Base-by-base conservation (phyloP, 2,888 invertebrate genomes). In the Drosophila antonietae region DNA sequence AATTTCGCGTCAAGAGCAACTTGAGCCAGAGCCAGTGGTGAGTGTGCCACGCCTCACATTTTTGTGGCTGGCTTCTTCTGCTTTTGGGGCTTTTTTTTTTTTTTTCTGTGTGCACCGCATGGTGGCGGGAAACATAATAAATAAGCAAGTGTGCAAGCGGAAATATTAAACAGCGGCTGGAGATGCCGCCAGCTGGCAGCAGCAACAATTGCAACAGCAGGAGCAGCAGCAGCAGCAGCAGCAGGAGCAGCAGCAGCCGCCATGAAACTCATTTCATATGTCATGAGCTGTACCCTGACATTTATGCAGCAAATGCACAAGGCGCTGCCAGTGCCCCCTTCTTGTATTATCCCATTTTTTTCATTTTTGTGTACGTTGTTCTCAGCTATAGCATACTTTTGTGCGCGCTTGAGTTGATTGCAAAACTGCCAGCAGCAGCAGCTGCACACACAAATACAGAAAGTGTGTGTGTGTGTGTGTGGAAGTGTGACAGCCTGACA, bases 71-170 rank as follows among this genome's bases (percentile, higher is more conserved):
- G 3, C 46, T 23, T 23, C 23, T 1, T 8, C 5, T 46, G 18
- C 8, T 52, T 23, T 31, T 3, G 28, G 28, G 28, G 28, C 6
- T 41, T 12, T 15, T 28, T 15, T 18, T 15, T 9, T 10, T 28
- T 35, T 20, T 20, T 20, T 47, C 61, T 49, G 46, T 64, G 69
- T 63, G 71, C 88, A 56, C 85, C 85, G 57, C 88, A 75, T 79
- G 89, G 55, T 70, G 82, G 78, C 83, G 80, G 75, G 80, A 87
- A 78, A 78, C 78, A 85, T 82, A 80, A 86, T 88, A 89, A 88
- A 85, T 86, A 86, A 86, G 83, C 85, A 89, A 89, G 88, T 79
- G 88, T 81, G 75, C 86, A 70, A 85, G 88, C 86, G 90, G 88
- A 89, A 86, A 86, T 86, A 86, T 86, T 86, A 89, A 86, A 75